Evolutionary conservation across 2,113 vertebrate species (phyloP).

Genomic region (Plecotus auritus): DNA sequence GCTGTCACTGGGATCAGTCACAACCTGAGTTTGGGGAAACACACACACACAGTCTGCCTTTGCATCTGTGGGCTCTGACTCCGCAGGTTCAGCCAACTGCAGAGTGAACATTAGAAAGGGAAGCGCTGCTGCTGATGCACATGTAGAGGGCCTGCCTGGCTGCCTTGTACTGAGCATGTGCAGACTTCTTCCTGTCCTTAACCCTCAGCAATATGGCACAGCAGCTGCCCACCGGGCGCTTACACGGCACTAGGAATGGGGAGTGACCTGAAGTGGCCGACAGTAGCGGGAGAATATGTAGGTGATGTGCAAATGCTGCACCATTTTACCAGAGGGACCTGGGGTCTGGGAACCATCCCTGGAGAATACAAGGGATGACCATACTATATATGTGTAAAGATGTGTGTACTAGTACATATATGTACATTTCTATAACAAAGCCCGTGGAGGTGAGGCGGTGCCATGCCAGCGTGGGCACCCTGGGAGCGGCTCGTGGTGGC

Average conservation of each 20-base stretch:
- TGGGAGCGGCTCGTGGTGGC: too few species aligned
- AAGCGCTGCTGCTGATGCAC: not conserved
- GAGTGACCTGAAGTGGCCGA: not conserved
- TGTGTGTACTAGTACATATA: too few species aligned
- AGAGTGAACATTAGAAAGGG: not conserved
- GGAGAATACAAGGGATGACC: not conserved
- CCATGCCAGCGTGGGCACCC: too few species aligned
- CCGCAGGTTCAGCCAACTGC: not conserved
- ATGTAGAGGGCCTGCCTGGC: accelerated
- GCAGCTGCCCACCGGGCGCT: not conserved
- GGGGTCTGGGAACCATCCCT: not conserved
- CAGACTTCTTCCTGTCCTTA: not conserved
- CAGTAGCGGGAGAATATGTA: not conserved
- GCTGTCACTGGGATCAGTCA: not conserved
- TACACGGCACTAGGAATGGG: not conserved
- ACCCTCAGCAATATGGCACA: not conserved
- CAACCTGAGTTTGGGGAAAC: not conserved
- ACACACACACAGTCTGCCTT: not conserved
- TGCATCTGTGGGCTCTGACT: not conserved
- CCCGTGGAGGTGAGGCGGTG: too few species aligned
- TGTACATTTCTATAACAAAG: not conserved
- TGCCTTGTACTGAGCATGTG: not conserved
- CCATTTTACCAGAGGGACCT: not conserved
- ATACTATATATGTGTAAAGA: too few species aligned
- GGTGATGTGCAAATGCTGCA: not conserved